Percentiles rank a stretch among this genome's conserved stretches.
Conservation (phyloP, 2,113 vertebrate genomes). For the Takifugu bimaculatus region DNA sequence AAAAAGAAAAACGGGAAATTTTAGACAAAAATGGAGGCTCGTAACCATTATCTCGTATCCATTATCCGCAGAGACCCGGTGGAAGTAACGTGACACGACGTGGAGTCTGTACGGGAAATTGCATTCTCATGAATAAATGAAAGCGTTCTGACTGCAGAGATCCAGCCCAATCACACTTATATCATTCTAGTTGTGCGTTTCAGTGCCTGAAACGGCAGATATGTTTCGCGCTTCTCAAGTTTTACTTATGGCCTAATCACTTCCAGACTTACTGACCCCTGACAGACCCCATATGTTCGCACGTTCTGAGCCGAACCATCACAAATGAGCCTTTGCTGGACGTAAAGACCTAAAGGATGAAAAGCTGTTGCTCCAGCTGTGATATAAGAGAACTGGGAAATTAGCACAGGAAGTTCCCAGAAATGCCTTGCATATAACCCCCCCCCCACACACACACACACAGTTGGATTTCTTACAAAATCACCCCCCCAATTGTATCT, state of each 20-base stretch:
- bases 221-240: background rate
- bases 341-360: background rate
- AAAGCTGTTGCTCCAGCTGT: background rate
- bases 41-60: slow-evolving; percentile 31
- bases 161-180: background rate
- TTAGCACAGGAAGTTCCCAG: too few species aligned
- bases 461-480: too few species aligned
- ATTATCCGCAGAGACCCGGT: slow-evolving; percentile 29
- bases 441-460: too few species aligned
- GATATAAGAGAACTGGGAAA: too few species aligned
- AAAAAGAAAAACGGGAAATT: background rate
- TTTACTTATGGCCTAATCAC: background rate
- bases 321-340: too few species aligned
- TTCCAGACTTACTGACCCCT: background rate
- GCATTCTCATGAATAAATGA: slow-evolving; percentile 28
- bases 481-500: too few species aligned
- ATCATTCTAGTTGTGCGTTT: background rate
- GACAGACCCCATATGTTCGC: background rate
- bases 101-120: slow-evolving; percentile 39
- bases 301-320: background rate
- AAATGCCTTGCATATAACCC: too few species aligned
- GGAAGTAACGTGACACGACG: slow-evolving; percentile 48
- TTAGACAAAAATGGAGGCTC: slow-evolving; percentile 21
- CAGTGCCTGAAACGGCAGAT: background rate
- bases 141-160: slow-evolving; percentile 1